phyloP scores from a whole-genome alignment of 92 coral and sea anemone species.

The Montipora capitata region DNA sequence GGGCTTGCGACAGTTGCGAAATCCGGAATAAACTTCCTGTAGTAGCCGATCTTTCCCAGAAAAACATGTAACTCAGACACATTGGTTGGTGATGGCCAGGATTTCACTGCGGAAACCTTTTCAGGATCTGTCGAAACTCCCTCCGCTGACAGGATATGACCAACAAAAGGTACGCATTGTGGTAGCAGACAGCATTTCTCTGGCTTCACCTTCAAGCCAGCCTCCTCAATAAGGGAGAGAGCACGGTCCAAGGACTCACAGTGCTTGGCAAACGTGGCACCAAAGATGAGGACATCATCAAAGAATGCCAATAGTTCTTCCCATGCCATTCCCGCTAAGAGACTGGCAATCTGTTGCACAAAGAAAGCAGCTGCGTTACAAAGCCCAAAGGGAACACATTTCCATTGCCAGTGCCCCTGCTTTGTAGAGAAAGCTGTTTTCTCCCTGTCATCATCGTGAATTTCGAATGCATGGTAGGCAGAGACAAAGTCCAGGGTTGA shows the following conservation, averaged over 20 bases:
- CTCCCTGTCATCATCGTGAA: too few relatives aligned
- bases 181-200: slow-evolving; percentile 48
- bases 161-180: slow-evolving; percentile 27
- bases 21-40: slow-evolving; percentile 54
- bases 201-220: slow-evolving; percentile 62
- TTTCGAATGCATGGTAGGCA: too few relatives aligned
- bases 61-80: slow-evolving; percentile 38
- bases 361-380: slow-evolving; percentile 54
- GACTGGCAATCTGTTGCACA: slow-evolving; percentile 37
- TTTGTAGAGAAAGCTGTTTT: too few relatives aligned
- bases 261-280: slow-evolving; percentile 47
- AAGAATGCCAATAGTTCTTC: slow-evolving; percentile 50
- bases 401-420: slow-evolving; percentile 60
- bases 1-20: too few relatives aligned
- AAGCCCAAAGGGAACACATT: slow-evolving; percentile 51
- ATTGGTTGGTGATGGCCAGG: slow-evolving; percentile 40
- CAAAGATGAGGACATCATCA: slow-evolving; percentile 58
- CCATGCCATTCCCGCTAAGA: slow-evolving; percentile 45
- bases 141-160: slow-evolving; percentile 41
- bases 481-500: too few relatives aligned
- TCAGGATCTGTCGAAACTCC: slow-evolving; percentile 67
- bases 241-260: slow-evolving; percentile 32
- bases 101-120: slow-evolving; percentile 32
- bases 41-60: slow-evolving; percentile 51
- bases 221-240: slow-evolving; percentile 45